These are phyloP conservation scores for Nixonia krombeini DNA, from an alignment of 1,140 invertebrate species.

Conservation along the genomic window DNA sequence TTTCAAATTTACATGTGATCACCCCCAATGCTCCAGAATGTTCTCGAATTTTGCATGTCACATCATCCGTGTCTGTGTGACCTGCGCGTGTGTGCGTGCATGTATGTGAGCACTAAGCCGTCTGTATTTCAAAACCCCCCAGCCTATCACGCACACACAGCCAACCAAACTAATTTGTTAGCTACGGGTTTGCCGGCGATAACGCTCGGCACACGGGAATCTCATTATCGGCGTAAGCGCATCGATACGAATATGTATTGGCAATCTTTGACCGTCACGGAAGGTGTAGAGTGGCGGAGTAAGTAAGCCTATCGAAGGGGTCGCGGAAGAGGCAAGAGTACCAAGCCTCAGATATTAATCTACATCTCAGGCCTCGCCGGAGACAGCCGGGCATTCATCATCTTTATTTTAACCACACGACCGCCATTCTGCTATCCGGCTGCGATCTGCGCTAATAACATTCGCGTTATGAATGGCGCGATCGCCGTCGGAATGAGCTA, in stretches of 20 bases:
- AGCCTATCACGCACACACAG: too few species aligned
- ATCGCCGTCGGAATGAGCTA: constrained; percentile 18
- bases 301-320: constrained; percentile 2
- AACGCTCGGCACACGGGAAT: constrained; percentile 11
- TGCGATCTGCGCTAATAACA: constrained; percentile 64
- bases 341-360: constrained; percentile 55
- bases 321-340: constrained; percentile 10
- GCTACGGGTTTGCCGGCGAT: constrained; percentile 7
- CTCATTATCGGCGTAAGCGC: constrained; percentile 21
- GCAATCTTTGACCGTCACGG: constrained; percentile 8
- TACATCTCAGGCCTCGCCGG: constrained; percentile 53
- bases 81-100: too few species aligned
- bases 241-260: constrained; percentile 12
- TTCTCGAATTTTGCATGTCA: too few species aligned
- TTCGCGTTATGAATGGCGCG: constrained; percentile 59
- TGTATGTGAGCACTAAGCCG: too few species aligned
- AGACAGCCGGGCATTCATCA: constrained; percentile 60
- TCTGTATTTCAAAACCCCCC: too few species aligned
- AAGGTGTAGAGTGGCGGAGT: background rate
- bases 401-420: constrained; percentile 66
- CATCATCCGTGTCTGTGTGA: too few species aligned
- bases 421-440: constrained; percentile 24
- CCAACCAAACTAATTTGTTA: constrained; percentile 11
- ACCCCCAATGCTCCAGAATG: too few species aligned
- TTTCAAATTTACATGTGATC: too few species aligned